Percentiles rank a stretch among this genome's conserved stretches.
Conservation (phyloP, 2,113 vertebrate species). For the Aphyosemion australe region DNA sequence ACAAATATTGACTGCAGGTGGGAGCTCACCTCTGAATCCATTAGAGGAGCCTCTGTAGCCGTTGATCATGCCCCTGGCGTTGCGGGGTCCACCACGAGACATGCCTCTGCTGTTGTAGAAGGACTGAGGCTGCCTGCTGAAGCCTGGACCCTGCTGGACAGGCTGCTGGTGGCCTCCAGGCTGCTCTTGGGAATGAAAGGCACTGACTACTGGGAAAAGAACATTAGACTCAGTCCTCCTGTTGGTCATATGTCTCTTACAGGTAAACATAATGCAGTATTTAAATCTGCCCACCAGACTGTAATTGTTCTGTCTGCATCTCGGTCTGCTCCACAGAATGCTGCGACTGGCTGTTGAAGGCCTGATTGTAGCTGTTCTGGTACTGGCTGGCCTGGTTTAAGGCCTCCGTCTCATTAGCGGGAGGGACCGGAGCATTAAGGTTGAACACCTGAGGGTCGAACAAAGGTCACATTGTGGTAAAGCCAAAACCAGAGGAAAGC, state of each 20-base stretch:
- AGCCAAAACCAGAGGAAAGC: constrained; percentile 49
- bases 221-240: not conserved
- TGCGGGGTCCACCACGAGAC: constrained; percentile 90
- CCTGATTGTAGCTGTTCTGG: constrained; percentile 92
- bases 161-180: constrained; percentile 87
- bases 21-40: constrained; percentile 88
- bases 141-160: constrained; percentile 87
- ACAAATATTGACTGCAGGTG: not conserved
- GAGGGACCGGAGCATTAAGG: constrained; percentile 97
- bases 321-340: constrained; percentile 92
- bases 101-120: constrained; percentile 95
- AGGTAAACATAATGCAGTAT: not conserved
- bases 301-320: constrained; percentile 92
- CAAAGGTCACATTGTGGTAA: constrained; percentile 49
- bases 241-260: not conserved
- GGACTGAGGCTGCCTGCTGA: constrained; percentile 88
- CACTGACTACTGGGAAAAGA: constrained; percentile 84
- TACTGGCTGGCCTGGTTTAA: constrained; percentile 93
- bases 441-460: constrained; percentile 89
- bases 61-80: constrained; percentile 91
- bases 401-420: constrained; percentile 91
- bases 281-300: constrained; percentile 84
- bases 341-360: constrained; percentile 87
- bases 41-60: constrained; percentile 95
- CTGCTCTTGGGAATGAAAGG: constrained; percentile 93